Conservation (phyloP, 2,888 invertebrate species). For the Linnaemya tessellans region DNA sequence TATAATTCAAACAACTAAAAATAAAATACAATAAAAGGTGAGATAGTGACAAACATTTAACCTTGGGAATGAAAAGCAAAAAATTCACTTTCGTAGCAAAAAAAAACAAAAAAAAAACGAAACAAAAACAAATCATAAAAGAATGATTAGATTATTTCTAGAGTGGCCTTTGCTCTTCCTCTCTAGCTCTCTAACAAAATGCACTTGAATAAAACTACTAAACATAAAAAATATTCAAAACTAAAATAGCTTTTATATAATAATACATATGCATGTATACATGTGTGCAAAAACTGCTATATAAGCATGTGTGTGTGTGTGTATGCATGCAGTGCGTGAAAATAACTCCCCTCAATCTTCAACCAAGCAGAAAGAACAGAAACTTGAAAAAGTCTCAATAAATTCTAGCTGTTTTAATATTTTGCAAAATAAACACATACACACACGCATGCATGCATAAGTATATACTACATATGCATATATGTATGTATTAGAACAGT, state of each 20-base stretch:
- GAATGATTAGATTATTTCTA: constrained; percentile 65
- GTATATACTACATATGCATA: not conserved
- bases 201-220: constrained; percentile 42
- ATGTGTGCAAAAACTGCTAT: not conserved
- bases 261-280: not conserved
- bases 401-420: constrained; percentile 7
- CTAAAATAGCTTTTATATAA: constrained; percentile 41
- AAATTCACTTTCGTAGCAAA: constrained; percentile 63
- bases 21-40: constrained; percentile 62
- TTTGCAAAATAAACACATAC: not conserved
- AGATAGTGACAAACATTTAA: constrained; percentile 66
- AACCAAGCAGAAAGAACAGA: not conserved
- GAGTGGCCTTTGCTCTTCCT: constrained; percentile 20
- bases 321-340: not conserved
- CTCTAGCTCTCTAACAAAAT: constrained; percentile 38
- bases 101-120: not conserved
- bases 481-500: constrained; percentile 4
- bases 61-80: constrained; percentile 61
- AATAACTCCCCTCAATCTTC: not conserved
- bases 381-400: constrained; percentile 21
- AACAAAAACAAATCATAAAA: constrained; percentile 21
- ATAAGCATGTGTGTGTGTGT: not conserved
- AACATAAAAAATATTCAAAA: constrained; percentile 29
- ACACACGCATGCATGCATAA: not conserved
- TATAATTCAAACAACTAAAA: constrained; percentile 51